phyloP scores from a whole-genome alignment of 2,888 invertebrate genomes.

The Eupithecia centaureata region DNA sequence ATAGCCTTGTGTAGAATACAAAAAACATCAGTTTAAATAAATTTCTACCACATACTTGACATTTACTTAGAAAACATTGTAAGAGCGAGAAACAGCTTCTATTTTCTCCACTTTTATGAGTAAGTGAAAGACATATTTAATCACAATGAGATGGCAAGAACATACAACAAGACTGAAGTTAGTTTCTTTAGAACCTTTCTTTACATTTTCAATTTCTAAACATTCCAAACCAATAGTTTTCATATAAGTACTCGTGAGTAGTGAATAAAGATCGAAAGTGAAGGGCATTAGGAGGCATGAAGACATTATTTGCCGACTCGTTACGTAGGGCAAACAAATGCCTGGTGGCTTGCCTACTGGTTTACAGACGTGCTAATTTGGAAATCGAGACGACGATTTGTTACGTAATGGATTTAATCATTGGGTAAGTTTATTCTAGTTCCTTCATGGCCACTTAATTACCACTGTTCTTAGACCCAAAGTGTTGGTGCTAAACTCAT shows the following conservation, averaged over 20 bases:
- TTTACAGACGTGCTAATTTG: slow-evolving; percentile 48
- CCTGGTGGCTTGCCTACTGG: slow-evolving; percentile 12
- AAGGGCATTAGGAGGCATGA: slow-evolving; percentile 14
- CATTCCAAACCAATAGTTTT: background rate
- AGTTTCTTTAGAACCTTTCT: background rate
- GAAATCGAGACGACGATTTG: slow-evolving; percentile 40
- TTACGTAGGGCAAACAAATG: slow-evolving; percentile 33
- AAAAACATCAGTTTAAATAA: background rate
- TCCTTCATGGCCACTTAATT: background rate
- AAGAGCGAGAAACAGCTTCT: background rate
- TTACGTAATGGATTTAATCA: slow-evolving; percentile 4
- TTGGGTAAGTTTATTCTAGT: slow-evolving; percentile 1
- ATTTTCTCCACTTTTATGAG: slow-evolving; percentile 2
- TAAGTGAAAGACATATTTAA: slow-evolving; percentile 9
- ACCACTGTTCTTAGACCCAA: background rate
- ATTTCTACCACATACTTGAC: background rate
- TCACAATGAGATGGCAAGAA: slow-evolving; percentile 4
- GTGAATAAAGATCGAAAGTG: slow-evolving; percentile 20
- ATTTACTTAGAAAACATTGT: background rate
- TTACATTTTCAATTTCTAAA: background rate
- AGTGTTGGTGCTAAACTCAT: too few relatives aligned
- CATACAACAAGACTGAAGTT: background rate
- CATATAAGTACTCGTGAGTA: slow-evolving; percentile 8
- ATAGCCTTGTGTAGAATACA: background rate
- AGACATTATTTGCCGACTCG: slow-evolving; percentile 30